phyloP scores from a whole-genome alignment of 1,140 invertebrate species.

The Cardiocondyla obscurior region DNA sequence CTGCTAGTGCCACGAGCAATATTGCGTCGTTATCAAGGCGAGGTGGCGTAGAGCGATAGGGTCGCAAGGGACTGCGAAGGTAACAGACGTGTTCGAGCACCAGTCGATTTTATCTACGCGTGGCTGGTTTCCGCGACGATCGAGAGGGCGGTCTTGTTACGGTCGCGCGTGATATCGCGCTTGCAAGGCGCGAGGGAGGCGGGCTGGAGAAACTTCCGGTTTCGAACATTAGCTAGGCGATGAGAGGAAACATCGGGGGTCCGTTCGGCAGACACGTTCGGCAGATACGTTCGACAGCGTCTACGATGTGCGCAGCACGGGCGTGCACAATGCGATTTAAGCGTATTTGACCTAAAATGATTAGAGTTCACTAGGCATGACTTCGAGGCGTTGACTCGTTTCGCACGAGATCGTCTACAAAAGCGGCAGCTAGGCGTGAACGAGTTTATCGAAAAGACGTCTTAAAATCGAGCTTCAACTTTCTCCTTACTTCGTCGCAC shows the following conservation, averaged over 20 bases:
- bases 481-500: neutral
- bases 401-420: neutral
- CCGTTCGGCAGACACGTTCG: neutral
- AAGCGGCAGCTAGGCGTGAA: neutral
- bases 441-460: neutral
- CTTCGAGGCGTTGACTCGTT: constrained; percentile 19
- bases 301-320: neutral
- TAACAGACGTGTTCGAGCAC: constrained; percentile 30
- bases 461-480: neutral
- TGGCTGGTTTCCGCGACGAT: neutral
- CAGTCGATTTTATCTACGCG: constrained; percentile 23
- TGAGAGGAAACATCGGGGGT: neutral
- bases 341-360: neutral
- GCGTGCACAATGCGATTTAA: constrained; percentile 33
- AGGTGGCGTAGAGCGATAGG: constrained; percentile 16
- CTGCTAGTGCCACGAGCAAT: neutral
- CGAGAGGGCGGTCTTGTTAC: neutral
- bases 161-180: constrained; percentile 14
- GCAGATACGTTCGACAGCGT: too few relatives aligned
- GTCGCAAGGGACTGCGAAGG: constrained; percentile 20
- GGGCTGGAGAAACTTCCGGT: neutral
- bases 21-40: constrained; percentile 18
- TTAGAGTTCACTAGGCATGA: constrained; percentile 2
- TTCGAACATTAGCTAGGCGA: neutral
- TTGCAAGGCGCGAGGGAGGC: neutral